phyloP scores from a whole-genome alignment of 2,888 invertebrate species.

The Thysanoteuthis rhombus region DNA sequence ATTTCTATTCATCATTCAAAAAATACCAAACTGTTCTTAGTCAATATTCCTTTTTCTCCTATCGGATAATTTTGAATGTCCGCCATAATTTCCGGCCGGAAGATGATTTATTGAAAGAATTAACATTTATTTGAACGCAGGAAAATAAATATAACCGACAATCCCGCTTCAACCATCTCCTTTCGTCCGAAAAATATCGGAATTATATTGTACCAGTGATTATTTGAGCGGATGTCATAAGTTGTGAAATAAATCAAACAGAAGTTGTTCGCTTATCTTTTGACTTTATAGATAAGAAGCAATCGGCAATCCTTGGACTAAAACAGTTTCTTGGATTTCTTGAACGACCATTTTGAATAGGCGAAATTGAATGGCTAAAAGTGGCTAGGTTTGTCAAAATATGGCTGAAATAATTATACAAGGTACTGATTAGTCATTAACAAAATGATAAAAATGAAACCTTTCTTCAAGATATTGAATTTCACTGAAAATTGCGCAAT shows the following conservation, averaged over 20 bases:
- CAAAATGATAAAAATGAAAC: too few species aligned
- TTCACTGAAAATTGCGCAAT: too few species aligned
- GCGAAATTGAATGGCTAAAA: too few species aligned
- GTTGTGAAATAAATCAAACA: neutral
- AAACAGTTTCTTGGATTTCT: neutral
- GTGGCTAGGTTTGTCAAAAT: too few species aligned
- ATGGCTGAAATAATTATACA: too few species aligned
- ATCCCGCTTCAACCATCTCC: neutral
- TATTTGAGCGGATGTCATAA: neutral
- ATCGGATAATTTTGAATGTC: neutral
- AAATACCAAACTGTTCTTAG: neutral
- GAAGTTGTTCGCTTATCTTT: neutral
- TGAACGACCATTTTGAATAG: too few species aligned
- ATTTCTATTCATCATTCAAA: too few species aligned
- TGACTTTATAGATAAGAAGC: neutral
- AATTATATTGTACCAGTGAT: neutral
- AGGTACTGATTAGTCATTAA: too few species aligned
- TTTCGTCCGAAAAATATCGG: neutral
- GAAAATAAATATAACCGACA: neutral
- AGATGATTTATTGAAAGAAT: neutral
- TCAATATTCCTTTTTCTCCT: neutral
- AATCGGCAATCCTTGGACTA: neutral
- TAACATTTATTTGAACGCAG: neutral
- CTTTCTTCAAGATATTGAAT: too few species aligned
- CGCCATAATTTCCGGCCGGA: neutral